Evolutionary conservation across 2,888 invertebrate genomes (phyloP), one percentile per base, ranked within the genome.

Genomic region (Oscheius sp.): DNA sequence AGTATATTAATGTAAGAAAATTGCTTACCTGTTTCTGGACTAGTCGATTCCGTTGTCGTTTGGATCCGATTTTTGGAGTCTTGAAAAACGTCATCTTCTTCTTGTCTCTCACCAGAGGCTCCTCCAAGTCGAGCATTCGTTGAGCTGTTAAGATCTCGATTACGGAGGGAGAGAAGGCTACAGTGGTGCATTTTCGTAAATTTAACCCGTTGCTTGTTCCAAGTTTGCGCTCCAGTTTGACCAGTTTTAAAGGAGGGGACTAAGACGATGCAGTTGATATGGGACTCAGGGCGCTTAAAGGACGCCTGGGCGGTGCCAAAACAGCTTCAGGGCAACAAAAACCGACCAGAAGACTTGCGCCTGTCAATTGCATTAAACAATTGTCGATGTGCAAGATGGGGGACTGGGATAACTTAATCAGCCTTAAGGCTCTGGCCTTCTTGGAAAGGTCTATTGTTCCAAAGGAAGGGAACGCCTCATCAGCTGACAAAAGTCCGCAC

Each of bases 11-110:
- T 37, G n/a, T 34, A 42, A 6, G 17, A 29, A 57, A 27, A 0
- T 5, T 39, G 17, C 20, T 33, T 55, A 73, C 76, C 68, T 82
- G 76, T 72, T 86, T 86, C 67, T 86, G 84, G 25, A 86, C 83
- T 5, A 86, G 71, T 10, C 86, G 78, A 74, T 85, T 86, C 12
- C 84, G 71, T 6, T 77, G 72, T 15, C 80, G 17, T 64, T 74
- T 65, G 12, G 75, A 74, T 6, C 78, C 78, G 53, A 76, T 65
- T 20, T 73, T 50, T 2, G 74, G 76, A 0, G 74, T 70, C 33
- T 78, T 74, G 64, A 78, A 75, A 27, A 78, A 74, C 6, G 73
- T 72, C 57, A 73, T 71, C 53, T 69, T 63, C 34, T 74, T 75
- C 63, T 73, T 77, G 42, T 69, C 70, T 25, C 76, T 76, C 31